These are phyloP conservation scores for Acipenser oxyrinchus DNA, from an alignment of 2,797 vertebrate species.

Conservation along the genomic window DNA sequence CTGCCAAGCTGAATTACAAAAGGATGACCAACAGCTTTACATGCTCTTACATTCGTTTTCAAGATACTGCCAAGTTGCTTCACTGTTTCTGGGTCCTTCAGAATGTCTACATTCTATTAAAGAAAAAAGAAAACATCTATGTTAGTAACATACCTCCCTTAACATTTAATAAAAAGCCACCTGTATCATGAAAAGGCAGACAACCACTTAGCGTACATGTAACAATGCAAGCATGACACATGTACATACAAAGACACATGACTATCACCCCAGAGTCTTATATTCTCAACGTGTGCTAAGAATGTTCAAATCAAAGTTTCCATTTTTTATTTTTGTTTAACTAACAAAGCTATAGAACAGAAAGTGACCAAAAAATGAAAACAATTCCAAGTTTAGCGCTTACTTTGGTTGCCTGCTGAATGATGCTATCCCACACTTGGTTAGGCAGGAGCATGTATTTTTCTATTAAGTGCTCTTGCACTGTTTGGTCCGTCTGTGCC, in stretches of 20 bases:
- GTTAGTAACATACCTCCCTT: neutral
- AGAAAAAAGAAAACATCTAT: neutral
- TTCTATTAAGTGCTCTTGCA: conserved; percentile 96
- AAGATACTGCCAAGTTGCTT: conserved; percentile 96
- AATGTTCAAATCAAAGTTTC: too few species aligned
- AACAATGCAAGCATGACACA: neutral
- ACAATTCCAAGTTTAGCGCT: conserved; percentile 22
- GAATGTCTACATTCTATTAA: conserved; percentile 89
- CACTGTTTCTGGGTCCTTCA: conserved; percentile 96
- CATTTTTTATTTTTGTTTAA: neutral
- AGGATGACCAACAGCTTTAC: conserved; percentile 95
- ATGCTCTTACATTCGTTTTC: conserved; percentile 94
- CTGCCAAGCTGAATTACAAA: conserved; percentile 96
- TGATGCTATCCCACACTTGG: conserved; percentile 99
- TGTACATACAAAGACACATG: neutral
- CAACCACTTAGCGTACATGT: neutral
- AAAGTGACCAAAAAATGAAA: neutral
- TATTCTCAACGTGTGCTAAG: too few species aligned
- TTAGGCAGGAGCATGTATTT: conserved; percentile 98
- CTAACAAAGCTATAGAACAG: neutral
- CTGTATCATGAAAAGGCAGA: too few species aligned
- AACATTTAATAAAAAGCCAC: too few species aligned
- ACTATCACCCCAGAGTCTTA: too few species aligned
- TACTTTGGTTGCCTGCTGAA: conserved; percentile 98
- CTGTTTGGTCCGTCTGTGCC: conserved; percentile 91